phyloP scores from a whole-genome alignment of 2,113 vertebrate species.

The Arizona elegans region DNA sequence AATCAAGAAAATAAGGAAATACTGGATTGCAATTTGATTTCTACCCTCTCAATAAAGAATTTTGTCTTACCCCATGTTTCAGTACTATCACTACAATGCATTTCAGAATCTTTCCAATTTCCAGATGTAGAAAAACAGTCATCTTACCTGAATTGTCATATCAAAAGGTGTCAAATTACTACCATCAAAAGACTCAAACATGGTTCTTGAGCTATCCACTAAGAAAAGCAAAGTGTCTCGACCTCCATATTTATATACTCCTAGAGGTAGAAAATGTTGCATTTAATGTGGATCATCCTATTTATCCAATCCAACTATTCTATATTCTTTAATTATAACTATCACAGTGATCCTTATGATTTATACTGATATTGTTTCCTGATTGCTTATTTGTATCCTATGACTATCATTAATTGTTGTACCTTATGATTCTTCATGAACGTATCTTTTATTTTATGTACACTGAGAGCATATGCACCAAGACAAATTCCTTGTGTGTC shows the following conservation, averaged over 20 bases:
- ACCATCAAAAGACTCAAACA: conserved; percentile 81
- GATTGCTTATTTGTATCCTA: no score
- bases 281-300: neutral
- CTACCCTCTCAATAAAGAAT: neutral
- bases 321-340: neutral
- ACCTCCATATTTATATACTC: conserved; percentile 74
- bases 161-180: conserved; percentile 81
- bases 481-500: no score
- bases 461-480: no score
- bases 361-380: no score
- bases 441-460: no score
- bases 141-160: conserved; percentile 86
- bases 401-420: no score
- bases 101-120: neutral
- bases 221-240: conserved; percentile 92
- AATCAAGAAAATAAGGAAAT: neutral
- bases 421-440: no score
- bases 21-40: neutral
- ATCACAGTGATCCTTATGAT: neutral
- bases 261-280: conserved; percentile 45
- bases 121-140: neutral
- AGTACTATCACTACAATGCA: neutral
- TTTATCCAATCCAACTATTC: neutral
- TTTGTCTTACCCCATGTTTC: neutral
- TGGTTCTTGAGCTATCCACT: conserved; percentile 88